Evolutionary conservation across 1,140 invertebrate genomes (phyloP).

Genomic region (Cydia amplana): DNA sequence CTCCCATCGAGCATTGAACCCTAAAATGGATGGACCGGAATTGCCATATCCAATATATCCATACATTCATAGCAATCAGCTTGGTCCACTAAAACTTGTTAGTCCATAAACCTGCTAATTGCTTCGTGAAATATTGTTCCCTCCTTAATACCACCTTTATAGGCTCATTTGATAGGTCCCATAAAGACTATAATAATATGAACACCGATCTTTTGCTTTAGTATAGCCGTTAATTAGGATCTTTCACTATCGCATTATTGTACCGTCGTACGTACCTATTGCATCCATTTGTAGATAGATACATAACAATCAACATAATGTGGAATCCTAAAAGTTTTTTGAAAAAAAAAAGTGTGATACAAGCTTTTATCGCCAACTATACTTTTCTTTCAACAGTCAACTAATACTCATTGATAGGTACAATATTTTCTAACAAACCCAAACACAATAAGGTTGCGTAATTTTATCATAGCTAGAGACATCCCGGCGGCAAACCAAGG

Average conservation of each 20-base stretch:
- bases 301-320: too few species aligned
- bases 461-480: too few species aligned
- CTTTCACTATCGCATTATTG: neutral
- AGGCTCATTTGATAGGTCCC: slow-evolving; percentile 5
- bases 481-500: neutral
- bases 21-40: neutral
- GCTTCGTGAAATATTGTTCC: slow-evolving; percentile 26
- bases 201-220: slow-evolving; percentile 3
- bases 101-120: slow-evolving; percentile 27
- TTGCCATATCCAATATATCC: neutral
- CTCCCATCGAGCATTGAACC: neutral
- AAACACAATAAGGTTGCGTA: too few species aligned
- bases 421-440: too few species aligned
- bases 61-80: neutral
- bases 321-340: too few species aligned
- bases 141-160: slow-evolving; percentile 22
- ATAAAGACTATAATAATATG: neutral
- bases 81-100: slow-evolving; percentile 21
- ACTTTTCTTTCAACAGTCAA: too few species aligned
- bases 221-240: neutral
- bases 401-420: too few species aligned
- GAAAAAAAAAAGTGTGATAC: too few species aligned
- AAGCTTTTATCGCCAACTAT: too few species aligned
- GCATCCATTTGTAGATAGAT: too few species aligned
- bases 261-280: too few species aligned